These are phyloP conservation scores for Branchipolynoe longqiensis DNA, from an alignment of 2,888 invertebrate genomes.

Conservation along the genomic window DNA sequence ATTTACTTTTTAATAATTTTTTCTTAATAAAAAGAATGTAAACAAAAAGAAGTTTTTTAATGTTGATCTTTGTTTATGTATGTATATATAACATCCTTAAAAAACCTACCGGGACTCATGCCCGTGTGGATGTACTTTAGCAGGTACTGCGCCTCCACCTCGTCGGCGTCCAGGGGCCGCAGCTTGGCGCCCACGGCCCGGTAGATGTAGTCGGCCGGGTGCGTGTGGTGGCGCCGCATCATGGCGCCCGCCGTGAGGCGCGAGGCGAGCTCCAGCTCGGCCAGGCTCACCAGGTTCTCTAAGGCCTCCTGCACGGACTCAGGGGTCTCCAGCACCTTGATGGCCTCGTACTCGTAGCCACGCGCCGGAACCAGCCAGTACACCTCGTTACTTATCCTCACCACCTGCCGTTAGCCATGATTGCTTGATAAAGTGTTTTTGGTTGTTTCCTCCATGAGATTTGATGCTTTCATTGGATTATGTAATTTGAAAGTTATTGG, in stretches of 20 bases:
- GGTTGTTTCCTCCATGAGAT: no score
- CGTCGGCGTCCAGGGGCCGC: slow-evolving; percentile 78
- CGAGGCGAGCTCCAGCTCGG: slow-evolving; percentile 82
- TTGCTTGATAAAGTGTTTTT: no score
- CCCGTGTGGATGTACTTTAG: slow-evolving; percentile 82
- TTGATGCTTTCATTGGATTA: no score
- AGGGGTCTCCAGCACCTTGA: slow-evolving; percentile 68
- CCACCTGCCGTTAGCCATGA: no score
- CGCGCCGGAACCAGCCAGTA: slow-evolving; percentile 82
- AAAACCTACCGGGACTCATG: no score
- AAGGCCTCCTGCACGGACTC: slow-evolving; percentile 68
- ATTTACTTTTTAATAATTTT: no score
- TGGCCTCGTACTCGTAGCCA: slow-evolving; percentile 81
- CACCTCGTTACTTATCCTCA: slow-evolving; percentile 82
- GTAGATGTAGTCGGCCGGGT: slow-evolving; percentile 83
- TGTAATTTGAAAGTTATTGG: no score
- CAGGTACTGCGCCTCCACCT: slow-evolving; percentile 82
- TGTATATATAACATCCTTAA: no score
- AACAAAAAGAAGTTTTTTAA: no score
- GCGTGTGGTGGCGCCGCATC: slow-evolving; percentile 76
- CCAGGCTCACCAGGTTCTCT: slow-evolving; percentile 78
- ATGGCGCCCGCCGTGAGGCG: slow-evolving; percentile 81
- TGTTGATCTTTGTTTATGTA: no score
- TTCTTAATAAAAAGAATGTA: no score
- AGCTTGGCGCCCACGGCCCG: slow-evolving; percentile 81